Evolutionary conservation across 2,888 invertebrate genomes (phyloP).

Genomic region (Sicus ferrugineus): DNA sequence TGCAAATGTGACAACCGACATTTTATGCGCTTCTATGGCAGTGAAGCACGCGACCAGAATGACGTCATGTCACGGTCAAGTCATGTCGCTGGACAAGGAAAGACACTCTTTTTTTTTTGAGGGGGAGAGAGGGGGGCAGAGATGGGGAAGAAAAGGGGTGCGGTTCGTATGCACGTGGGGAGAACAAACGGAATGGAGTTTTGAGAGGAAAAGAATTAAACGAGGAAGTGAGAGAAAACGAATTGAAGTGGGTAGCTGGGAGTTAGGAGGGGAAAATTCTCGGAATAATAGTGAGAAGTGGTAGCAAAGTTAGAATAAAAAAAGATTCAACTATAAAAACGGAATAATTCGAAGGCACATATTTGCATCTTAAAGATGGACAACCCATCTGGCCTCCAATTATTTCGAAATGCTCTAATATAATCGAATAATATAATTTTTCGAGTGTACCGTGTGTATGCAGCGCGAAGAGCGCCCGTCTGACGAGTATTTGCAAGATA

Average conservation of each 20-base stretch:
- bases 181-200: not conserved
- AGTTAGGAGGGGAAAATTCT: not conserved
- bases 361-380: too few species aligned
- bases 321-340: not conserved
- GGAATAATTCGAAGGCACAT: too few species aligned
- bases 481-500: too few species aligned
- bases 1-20: not conserved
- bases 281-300: not conserved
- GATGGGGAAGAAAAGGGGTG: too few species aligned
- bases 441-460: too few species aligned
- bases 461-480: too few species aligned
- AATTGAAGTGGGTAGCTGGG: not conserved
- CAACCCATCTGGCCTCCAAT: too few species aligned
- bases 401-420: too few species aligned
- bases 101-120: not conserved
- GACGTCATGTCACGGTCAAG: constrained; percentile 12
- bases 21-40: constrained; percentile 4
- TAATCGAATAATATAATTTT: too few species aligned
- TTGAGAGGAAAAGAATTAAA: not conserved
- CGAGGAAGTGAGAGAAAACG: not conserved
- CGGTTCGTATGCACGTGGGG: not conserved
- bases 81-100: not conserved
- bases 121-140: too few species aligned
- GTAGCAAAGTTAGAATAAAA: too few species aligned
- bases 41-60: constrained; percentile 12